phyloP scores from a whole-genome alignment of 2,888 invertebrate species.

The Leptogaster cylindrica region DNA sequence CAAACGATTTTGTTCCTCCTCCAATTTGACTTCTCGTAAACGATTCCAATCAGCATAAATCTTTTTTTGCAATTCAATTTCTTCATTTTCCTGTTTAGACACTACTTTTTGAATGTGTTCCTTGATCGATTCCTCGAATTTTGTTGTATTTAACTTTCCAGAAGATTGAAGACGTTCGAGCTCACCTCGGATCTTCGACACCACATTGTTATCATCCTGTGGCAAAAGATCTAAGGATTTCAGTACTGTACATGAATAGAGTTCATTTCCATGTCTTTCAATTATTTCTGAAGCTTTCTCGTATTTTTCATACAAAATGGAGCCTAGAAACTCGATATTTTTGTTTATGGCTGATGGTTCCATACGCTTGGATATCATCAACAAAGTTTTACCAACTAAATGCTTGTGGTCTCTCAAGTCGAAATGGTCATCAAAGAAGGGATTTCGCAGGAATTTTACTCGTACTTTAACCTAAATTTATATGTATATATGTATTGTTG shows the following conservation, averaged over 20 bases:
- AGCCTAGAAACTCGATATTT: constrained; percentile 71
- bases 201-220: constrained; percentile 39
- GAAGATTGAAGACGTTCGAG: constrained; percentile 39
- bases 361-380: constrained; percentile 65
- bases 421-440: constrained; percentile 88
- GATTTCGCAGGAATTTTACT: constrained; percentile 79
- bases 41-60: constrained; percentile 68
- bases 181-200: neutral
- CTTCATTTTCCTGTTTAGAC: constrained; percentile 54
- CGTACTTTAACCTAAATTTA: constrained; percentile 70
- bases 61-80: constrained; percentile 61
- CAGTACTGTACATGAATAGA: constrained; percentile 53
- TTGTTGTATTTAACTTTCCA: constrained; percentile 50
- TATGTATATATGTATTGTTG: neutral
- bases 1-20: constrained; percentile 67
- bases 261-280: constrained; percentile 45
- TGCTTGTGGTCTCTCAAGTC: constrained; percentile 75
- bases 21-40: constrained; percentile 66
- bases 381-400: constrained; percentile 83
- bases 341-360: constrained; percentile 62
- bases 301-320: constrained; percentile 72
- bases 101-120: constrained; percentile 52
- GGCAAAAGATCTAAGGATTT: constrained; percentile 50
- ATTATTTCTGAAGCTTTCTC: constrained; percentile 61
- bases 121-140: constrained; percentile 50